These are phyloP conservation scores for Protonibea diacanthus DNA, from an alignment of 2,797 vertebrate species.

Conservation along the genomic window DNA sequence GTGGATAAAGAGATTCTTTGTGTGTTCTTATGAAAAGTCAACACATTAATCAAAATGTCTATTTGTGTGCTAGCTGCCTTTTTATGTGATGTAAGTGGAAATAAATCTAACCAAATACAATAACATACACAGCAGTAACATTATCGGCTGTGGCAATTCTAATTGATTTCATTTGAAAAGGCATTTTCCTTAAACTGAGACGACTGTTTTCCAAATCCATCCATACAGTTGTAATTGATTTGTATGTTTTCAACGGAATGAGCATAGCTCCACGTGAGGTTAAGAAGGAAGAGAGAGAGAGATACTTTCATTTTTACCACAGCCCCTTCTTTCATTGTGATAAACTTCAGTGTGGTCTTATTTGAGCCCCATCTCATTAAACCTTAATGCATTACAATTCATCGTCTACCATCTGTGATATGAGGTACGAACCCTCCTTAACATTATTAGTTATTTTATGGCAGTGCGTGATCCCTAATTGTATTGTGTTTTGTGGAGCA, in stretches of 20 bases:
- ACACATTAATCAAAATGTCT: conserved; percentile 6
- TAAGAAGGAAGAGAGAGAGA: conserved; percentile 1
- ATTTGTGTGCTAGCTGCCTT: background rate
- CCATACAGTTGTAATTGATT: background rate
- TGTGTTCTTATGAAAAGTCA: conserved; percentile 18
- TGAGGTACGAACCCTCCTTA: background rate
- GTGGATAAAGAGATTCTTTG: conserved; percentile 2
- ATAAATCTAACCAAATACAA: background rate
- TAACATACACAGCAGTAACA: background rate
- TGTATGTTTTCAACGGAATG: conserved; percentile 9
- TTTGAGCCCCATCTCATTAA: conserved; percentile 37
- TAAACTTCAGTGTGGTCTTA: conserved; percentile 38
- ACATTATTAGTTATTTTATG: conserved; percentile 27
- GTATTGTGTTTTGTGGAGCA: background rate
- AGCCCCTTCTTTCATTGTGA: conserved; percentile 9
- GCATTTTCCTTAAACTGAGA: background rate
- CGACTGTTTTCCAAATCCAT: background rate
- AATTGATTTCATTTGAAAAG: background rate
- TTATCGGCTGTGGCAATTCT: background rate
- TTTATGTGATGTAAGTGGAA: background rate
- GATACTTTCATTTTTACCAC: conserved; percentile 20
- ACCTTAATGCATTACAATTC: conserved; percentile 36
- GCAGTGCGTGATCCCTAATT: conserved; percentile 2
- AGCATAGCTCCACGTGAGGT: background rate
- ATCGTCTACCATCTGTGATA: conserved; percentile 23